Conservation (phyloP, 2,888 invertebrate genomes). For the Chrysomela aeneicollis region DNA sequence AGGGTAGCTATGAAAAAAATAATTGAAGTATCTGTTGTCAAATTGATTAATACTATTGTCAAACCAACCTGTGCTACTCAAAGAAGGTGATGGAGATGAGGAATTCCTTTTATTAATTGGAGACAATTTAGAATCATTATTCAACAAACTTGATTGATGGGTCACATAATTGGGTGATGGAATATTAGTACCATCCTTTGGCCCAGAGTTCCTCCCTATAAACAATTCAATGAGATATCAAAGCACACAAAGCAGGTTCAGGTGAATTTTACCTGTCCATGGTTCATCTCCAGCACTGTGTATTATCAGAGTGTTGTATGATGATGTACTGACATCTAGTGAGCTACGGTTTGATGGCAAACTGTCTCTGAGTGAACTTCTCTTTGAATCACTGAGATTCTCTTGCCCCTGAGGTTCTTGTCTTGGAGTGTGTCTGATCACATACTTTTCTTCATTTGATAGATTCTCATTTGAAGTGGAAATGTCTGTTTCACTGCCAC, state of each 20-base stretch:
- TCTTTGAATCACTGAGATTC: slow-evolving; percentile 70
- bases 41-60: too few relatives aligned
- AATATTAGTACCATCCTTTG: slow-evolving; percentile 53
- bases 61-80: slow-evolving; percentile 49
- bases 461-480: slow-evolving; percentile 91
- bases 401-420: slow-evolving; percentile 95
- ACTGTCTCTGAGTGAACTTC: slow-evolving; percentile 69
- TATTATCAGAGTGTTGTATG: slow-evolving; percentile 85
- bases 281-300: slow-evolving; percentile 78
- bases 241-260: background rate
- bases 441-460: slow-evolving; percentile 84
- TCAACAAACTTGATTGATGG: slow-evolving; percentile 50
- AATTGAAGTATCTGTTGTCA: too few relatives aligned
- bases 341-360: slow-evolving; percentile 72
- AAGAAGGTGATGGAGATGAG: slow-evolving; percentile 56
- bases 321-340: slow-evolving; percentile 78
- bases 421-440: slow-evolving; percentile 80
- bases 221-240: slow-evolving; percentile 12
- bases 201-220: slow-evolving; percentile 58
- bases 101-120: slow-evolving; percentile 55
- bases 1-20: too few relatives aligned
- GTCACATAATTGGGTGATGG: slow-evolving; percentile 51
- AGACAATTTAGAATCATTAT: slow-evolving; percentile 54
- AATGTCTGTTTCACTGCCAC: slow-evolving; percentile 89
- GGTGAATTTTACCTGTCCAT: slow-evolving; percentile 66